Base-by-base conservation (phyloP, 2,888 invertebrate genomes). In the Scaptomyza flava region DNA sequence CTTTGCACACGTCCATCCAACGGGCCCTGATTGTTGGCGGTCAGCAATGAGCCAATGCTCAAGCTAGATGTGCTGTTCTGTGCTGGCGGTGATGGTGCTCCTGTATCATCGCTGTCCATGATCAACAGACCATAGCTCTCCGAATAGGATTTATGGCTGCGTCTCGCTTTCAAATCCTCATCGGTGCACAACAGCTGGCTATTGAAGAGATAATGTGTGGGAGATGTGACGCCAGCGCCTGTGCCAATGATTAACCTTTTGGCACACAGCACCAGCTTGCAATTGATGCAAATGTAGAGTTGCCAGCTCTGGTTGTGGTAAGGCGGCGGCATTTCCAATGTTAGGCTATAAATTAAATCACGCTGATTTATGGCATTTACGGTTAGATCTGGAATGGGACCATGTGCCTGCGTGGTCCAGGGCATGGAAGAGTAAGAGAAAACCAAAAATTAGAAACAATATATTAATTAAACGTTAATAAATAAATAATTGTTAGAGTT, bases 111-210 rank as follows among this genome's bases (percentile, higher is more conserved):
- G 50, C 88, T 81, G 56, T 91, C 89, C 84, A 89, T 80, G 75
- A 96, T 93, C 69, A 96, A 91, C 86, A 96, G 92, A 81, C 95
- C 94, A 91, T 96, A 96, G 51, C 95, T 94, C 70, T 94, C 93
- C 56, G 97, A 97, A 91, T 94, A 96, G 74, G 93, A 93, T 70
- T 93, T 94, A 84, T 94, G 94, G 67, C 93, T 93, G 87, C 94
- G 94, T 72, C 95, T 91, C 85, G 92, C 93, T 46, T 93, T 92
- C 79, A 96, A 93, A 81, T 93, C 93, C 68, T 94, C 94, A 73
- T 92, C 90, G 87, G 93, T 94, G 69, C 93, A 94, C 51, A 90
- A 47, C 65, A 92, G 80, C 51, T 82, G 72, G 58, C 81, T 76
- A 74, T 91, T 91, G 23, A 91, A 79, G 60, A 91, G 79, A 85